A percentile compares a stretch with the other conserved stretches of the same genome.
These are phyloP conservation scores for Anisognathus igniventris DNA, from an alignment of 2,797 vertebrate species.

Conservation along the genomic window DNA sequence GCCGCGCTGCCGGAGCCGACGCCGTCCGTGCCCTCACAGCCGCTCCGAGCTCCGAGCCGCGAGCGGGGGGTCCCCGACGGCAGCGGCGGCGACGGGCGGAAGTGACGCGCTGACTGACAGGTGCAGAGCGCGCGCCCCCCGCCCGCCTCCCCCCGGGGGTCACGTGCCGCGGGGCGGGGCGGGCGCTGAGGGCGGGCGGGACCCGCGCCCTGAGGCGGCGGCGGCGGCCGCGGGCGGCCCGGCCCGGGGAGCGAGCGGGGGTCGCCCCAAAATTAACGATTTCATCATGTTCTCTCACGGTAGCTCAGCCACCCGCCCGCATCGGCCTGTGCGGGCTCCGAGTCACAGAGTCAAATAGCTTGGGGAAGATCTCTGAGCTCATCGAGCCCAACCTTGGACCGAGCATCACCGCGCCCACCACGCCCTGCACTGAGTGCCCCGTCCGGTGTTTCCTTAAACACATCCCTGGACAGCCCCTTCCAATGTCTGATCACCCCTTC, in stretches of 20 bases:
- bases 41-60: constrained; percentile 9
- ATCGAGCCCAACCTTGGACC: too few relatives aligned
- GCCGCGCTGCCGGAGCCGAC: neutral
- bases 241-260: rapidly evolving
- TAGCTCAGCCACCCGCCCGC: neutral
- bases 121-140: neutral
- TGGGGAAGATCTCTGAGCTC: neutral
- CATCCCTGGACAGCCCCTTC: neutral
- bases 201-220: neutral
- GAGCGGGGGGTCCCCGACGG: constrained; percentile 2
- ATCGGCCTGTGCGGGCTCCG: neutral
- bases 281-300: rapidly evolving
- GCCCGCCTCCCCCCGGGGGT: neutral
- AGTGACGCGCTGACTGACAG: constrained; percentile 61
- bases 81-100: constrained; percentile 36
- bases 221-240: rapidly evolving
- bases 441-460: neutral
- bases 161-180: neutral
- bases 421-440: neutral
- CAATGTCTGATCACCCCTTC: neutral
- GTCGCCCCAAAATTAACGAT: rapidly evolving
- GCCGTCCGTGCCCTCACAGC: neutral
- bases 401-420: neutral
- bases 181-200: neutral
- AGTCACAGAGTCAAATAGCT: neutral